These are phyloP conservation scores for Gordius sp. DNA, from an alignment of 2,888 invertebrate genomes.

Conservation along the genomic window DNA sequence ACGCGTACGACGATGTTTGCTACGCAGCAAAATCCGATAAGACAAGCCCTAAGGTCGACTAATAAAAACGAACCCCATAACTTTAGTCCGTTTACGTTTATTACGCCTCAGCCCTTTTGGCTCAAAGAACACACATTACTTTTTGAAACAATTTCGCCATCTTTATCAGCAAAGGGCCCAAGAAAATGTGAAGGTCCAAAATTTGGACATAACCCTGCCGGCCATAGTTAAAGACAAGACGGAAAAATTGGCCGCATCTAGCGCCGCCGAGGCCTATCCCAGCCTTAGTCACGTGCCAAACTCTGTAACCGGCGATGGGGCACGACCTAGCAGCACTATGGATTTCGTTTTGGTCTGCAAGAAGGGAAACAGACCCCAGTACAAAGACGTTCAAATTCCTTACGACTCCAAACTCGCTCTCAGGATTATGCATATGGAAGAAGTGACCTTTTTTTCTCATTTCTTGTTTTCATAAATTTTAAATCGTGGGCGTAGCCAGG, in stretches of 20 bases:
- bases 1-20: no score
- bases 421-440: neutral
- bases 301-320: no score
- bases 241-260: neutral
- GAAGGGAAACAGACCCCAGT: neutral
- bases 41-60: no score
- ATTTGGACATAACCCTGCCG: neutral
- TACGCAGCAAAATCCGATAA: no score
- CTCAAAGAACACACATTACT: no score
- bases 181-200: neutral
- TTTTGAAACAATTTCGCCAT: no score
- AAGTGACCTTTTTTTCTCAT: neutral
- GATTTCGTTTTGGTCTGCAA: slow-evolving; percentile 3
- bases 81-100: no score
- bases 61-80: no score
- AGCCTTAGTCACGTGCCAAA: no score
- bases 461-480: neutral
- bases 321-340: no score
- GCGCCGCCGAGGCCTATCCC: neutral
- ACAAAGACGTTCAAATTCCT: slow-evolving; percentile 4
- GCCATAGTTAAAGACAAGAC: neutral
- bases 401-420: neutral
- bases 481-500: no score
- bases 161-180: slow-evolving; percentile 5
- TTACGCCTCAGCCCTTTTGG: no score